Base-by-base conservation (phyloP, 2,888 invertebrate species). In the Leucophenga montana region DNA sequence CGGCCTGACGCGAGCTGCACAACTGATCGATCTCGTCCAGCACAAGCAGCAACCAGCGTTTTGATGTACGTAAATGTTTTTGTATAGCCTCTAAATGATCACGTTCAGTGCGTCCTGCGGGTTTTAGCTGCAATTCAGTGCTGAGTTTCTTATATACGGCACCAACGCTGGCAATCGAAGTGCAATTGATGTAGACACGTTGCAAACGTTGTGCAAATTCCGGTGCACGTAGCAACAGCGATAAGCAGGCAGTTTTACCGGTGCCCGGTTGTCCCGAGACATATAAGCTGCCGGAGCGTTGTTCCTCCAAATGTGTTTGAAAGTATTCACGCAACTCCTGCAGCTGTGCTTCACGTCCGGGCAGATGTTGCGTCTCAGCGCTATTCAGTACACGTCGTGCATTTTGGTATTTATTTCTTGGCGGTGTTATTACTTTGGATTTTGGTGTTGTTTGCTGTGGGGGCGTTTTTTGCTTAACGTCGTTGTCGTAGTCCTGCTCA, bases 181-280 rank as follows among this genome's bases (percentile, higher is more conserved):
- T 97, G 84, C 98, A 98, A 89, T 98, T 98, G 14, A 89, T 89
- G 84, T 93, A 94, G 18, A 94, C 90, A 8, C 90, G 89, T 74
- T 90, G 89, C 65, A 92, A 90, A 31, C 89, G 86, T 44, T 88
- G 84, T 1, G 87, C 75, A 69, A 85, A 84, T 89, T 93, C 90
- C 14, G 93, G 89, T 59, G 92, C 89, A 48, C 92, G 90, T 68
- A 97, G 89, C 69, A 96, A 92, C 75, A 94, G 91, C 0, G 93
- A 93, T 18, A 98, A 89, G 72, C 95, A 94, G 0, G 97, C 97
- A 0, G 98, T 98, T 90, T 98, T 98, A 0, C 87, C 99, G 0
- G 99, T 99, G 5, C 99, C 99, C 0, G 99, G 99, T 27, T 97
- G 96, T 0, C 99, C 99, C 50, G 97, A 98, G 54, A 99, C 92